Evolutionary conservation across 2,797 vertebrate species (phyloP).

Genomic region (Urophycis tenuis): DNA sequence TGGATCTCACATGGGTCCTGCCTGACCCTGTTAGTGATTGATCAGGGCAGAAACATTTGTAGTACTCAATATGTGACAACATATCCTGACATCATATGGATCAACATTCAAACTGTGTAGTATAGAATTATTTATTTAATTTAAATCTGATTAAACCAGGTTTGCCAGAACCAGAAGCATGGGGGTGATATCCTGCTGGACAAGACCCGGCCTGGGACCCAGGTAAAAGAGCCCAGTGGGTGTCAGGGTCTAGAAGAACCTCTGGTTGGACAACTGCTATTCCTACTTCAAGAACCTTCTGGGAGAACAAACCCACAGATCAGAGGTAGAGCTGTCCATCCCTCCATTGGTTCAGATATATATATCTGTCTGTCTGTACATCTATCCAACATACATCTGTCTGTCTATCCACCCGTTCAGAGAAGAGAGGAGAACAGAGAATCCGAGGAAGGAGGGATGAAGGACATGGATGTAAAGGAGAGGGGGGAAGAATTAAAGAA

Average conservation of each 20-base stretch:
- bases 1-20: no score
- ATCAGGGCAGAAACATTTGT: neutral
- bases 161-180: neutral
- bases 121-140: no score
- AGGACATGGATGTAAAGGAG: neutral
- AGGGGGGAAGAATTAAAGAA: neutral
- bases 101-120: neutral
- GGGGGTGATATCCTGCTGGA: neutral
- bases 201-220: neutral
- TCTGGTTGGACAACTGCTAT: neutral
- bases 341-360: neutral
- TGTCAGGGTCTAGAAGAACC: neutral
- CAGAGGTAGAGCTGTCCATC: neutral
- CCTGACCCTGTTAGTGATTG: no score
- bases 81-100: neutral
- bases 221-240: neutral
- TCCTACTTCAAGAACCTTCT: neutral
- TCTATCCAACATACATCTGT: neutral
- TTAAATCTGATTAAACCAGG: neutral
- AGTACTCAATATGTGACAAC: neutral
- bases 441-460: neutral
- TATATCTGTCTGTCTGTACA: neutral
- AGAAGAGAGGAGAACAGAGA: conserved; percentile 1
- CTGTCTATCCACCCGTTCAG: neutral
- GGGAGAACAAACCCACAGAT: neutral